Conservation (phyloP, 2,888 invertebrate genomes). For the Hetaerina titia region DNA sequence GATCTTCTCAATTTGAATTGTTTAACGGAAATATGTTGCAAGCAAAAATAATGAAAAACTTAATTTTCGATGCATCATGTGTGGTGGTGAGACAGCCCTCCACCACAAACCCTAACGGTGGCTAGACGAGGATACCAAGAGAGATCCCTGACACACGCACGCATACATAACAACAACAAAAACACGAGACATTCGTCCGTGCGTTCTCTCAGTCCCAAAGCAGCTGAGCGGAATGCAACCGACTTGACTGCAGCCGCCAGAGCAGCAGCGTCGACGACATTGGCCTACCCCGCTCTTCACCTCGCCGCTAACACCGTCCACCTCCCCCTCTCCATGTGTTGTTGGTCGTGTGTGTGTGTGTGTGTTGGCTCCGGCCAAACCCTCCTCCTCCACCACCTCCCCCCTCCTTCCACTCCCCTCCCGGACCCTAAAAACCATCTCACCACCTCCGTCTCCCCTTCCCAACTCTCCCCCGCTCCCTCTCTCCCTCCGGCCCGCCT, state of each 20-base stretch:
- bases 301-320: no score
- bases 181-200: background rate
- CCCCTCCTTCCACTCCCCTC: background rate
- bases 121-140: no score
- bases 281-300: background rate
- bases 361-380: background rate
- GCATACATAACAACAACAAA: background rate
- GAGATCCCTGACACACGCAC: no score
- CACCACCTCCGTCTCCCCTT: background rate
- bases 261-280: background rate
- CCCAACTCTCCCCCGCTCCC: background rate
- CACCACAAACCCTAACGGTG: no score
- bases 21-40: no score
- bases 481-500: background rate
- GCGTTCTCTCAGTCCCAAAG: background rate
- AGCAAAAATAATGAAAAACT: no score
- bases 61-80: no score
- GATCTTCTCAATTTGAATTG: no score
- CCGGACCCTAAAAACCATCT: background rate
- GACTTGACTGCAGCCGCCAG: background rate
- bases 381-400: background rate
- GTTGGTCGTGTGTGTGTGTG: background rate
- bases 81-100: no score
- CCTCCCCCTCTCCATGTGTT: background rate
- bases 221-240: background rate